Base-by-base conservation (phyloP, 1,140 invertebrate species). In the Drosophila neocordata region DNA sequence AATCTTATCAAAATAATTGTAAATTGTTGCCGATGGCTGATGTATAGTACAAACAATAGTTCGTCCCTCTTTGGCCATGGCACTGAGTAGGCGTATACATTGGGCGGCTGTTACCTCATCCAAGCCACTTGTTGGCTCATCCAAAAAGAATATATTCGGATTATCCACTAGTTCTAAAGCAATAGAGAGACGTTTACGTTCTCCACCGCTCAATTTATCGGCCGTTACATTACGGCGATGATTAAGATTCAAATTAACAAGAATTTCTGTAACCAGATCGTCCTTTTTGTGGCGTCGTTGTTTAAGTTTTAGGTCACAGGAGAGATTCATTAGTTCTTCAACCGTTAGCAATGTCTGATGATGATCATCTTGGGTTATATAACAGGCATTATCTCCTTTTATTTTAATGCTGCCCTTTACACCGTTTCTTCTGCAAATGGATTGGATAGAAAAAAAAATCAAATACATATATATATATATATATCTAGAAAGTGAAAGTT, bases 281-380 rank as follows among this genome's bases (percentile, higher is more conserved):
- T 89, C 84, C 67, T 90, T 92, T 59, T 92, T 91, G 9, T 79
- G 77, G 4, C 92, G 91, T 37, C 92, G 91, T 38, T 91, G 88
- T 9, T 93, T 92, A 12, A 93, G 74, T 90, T 98, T 98, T 1
- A 98, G 92, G 69, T 96, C 95, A 0, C 96, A 94, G 0, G 97
- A 96, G 67, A 97, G 95, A 77, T 93, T 94, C 95, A 98, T 97
- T 0, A 95, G 93, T 90, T 99, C 97, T 11, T 94, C 92, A 0
- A 98, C 96, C 0, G 95, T 96, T 20, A 99, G 94, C 41, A 97
- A 92, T 0, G 96, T 95, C 72, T 96, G 93, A 5, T 98, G 93
- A 52, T 96, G 93, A 90, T 99, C 97, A 63, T 98, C 96, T 91
- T 99, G 97, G 77, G 97, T 96, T 63, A 98, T 98, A 92, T 98